Conservation (phyloP, 2,888 invertebrate species). For the Microplitis manilae region DNA sequence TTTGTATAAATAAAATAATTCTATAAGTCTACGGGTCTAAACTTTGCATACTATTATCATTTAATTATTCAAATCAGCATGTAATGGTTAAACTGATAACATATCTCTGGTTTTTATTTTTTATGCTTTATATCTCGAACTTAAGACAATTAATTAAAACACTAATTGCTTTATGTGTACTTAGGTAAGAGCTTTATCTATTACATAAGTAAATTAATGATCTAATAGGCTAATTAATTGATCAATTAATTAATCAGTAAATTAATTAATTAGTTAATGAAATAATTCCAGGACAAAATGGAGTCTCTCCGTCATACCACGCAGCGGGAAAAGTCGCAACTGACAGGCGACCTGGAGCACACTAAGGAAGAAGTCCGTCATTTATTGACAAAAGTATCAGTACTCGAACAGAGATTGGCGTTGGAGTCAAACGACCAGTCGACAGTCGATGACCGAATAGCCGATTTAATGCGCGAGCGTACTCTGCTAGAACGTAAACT, state of each 20-base stretch:
- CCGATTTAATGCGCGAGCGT: slow-evolving; percentile 76
- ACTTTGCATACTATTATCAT: slow-evolving; percentile 4
- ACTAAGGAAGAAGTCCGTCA: slow-evolving; percentile 84
- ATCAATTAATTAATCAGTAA: too few species aligned
- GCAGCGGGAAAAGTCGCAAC: slow-evolving; percentile 80
- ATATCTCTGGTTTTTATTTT: too few species aligned
- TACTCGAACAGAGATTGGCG: slow-evolving; percentile 69
- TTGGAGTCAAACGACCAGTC: slow-evolving; percentile 71
- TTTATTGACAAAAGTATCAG: slow-evolving; percentile 77
- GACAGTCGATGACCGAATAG: slow-evolving; percentile 74
- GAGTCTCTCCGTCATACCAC: slow-evolving; percentile 83
- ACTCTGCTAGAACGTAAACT: slow-evolving; percentile 83
- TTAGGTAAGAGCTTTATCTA: not conserved
- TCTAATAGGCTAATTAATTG: too few species aligned
- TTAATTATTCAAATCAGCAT: slow-evolving; percentile 5
- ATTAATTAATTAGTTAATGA: not conserved
- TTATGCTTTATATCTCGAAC: too few species aligned
- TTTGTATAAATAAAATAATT: not conserved
- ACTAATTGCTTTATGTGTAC: not conserved
- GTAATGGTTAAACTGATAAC: not conserved
- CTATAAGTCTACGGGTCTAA: slow-evolving; percentile 31
- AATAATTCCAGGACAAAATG: slow-evolving; percentile 80
- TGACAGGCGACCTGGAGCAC: slow-evolving; percentile 80
- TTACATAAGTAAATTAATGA: not conserved
- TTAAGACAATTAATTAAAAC: slow-evolving; percentile 10